Conservation (phyloP, 2,888 invertebrate genomes). For the Calameuta idolon region DNA sequence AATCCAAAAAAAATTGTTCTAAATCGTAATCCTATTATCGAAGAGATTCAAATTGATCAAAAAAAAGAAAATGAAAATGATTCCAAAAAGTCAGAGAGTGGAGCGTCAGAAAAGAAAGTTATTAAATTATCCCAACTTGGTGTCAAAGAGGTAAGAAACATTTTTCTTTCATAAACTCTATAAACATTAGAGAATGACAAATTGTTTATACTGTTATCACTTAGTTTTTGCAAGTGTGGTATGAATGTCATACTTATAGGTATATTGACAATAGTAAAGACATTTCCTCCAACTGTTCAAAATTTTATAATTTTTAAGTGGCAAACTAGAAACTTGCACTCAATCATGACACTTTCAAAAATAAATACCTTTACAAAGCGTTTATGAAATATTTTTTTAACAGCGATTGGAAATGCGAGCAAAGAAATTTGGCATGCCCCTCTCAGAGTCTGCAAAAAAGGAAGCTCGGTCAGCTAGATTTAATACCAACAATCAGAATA, state of each 20-base stretch:
- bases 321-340: conserved; percentile 5
- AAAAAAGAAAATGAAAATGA: conserved; percentile 41
- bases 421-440: conserved; percentile 81
- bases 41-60: conserved; percentile 54
- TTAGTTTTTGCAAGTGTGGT: neutral
- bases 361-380: conserved; percentile 10
- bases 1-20: conserved; percentile 74
- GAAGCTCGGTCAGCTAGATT: conserved; percentile 78
- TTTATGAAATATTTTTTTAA: conserved; percentile 32
- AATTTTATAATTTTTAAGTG: conserved; percentile 11
- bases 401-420: conserved; percentile 81
- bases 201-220: neutral
- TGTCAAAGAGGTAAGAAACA: conserved; percentile 69
- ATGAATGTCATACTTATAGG: neutral
- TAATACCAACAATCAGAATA: conserved; percentile 62
- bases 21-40: conserved; percentile 65
- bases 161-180: neutral
- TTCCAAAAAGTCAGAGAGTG: conserved; percentile 30
- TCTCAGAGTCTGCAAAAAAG: conserved; percentile 74
- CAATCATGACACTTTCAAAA: conserved; percentile 31
- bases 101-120: conserved; percentile 67
- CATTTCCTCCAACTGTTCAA: conserved; percentile 14
- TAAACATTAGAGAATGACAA: too few species aligned
- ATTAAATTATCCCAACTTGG: conserved; percentile 73
- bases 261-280: conserved; percentile 15